Conservation (phyloP, 2,888 invertebrate species). For the Protonemura montana region DNA sequence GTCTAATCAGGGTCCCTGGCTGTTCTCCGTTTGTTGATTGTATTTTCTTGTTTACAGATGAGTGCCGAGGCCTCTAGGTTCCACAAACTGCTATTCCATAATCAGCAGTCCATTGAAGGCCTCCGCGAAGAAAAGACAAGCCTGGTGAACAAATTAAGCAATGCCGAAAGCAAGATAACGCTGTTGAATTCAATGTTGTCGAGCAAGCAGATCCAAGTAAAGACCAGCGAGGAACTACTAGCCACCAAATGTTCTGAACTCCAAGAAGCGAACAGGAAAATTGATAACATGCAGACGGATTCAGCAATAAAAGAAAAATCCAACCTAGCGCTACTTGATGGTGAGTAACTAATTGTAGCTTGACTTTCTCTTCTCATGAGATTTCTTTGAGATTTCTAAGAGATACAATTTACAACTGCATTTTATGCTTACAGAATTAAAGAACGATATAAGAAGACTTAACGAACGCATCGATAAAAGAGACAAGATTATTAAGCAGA, state of each 20-base stretch:
- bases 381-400: no score
- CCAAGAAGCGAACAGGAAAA: conserved; percentile 49
- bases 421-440: not conserved
- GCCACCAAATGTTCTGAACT: not conserved
- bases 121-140: conserved; percentile 55
- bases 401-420: no score
- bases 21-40: no score
- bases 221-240: not conserved
- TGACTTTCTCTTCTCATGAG: not conserved
- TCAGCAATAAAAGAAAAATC: not conserved
- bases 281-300: conserved; percentile 60
- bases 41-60: conserved; percentile 56
- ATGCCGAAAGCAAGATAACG: conserved; percentile 18
- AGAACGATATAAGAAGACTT: conserved; percentile 41
- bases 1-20: no score
- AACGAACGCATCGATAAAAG: conserved; percentile 43
- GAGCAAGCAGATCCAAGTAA: not conserved
- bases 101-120: conserved; percentile 63
- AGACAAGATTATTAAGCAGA: conserved; percentile 28
- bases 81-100: conserved; percentile 61
- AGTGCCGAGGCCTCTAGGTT: conserved; percentile 61
- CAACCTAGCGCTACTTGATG: not conserved
- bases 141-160: conserved; percentile 40
- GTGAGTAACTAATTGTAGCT: not conserved
- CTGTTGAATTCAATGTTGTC: conserved; percentile 52